These are phyloP conservation scores for Anabas testudineus DNA, from an alignment of 2,797 vertebrate species.

Conservation along the genomic window DNA sequence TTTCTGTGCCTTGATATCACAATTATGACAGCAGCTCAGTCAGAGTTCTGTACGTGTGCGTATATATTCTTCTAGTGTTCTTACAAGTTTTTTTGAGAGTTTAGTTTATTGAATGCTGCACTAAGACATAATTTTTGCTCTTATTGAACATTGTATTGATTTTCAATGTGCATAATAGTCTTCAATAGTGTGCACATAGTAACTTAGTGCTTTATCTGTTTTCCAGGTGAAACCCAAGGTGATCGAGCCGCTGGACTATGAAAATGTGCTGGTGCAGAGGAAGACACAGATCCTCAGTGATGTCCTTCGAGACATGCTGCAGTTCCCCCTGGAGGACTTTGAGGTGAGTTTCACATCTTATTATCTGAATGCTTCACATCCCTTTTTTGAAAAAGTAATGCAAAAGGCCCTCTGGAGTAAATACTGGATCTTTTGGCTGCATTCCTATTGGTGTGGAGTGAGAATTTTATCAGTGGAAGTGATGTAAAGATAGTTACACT, in stretches of 20 bases:
- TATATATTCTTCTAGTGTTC: too few relatives aligned
- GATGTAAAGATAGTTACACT: slow-evolving; percentile 1
- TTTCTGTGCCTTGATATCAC: not conserved
- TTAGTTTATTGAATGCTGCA: too few relatives aligned
- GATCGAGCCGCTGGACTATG: slow-evolving; percentile 97
- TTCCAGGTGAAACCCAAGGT: slow-evolving; percentile 95
- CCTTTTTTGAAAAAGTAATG: not conserved
- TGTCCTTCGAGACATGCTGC: slow-evolving; percentile 95
- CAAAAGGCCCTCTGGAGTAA: not conserved
- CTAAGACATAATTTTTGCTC: too few relatives aligned
- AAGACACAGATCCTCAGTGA: slow-evolving; percentile 98
- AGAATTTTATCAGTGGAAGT: not conserved
- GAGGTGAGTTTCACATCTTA: slow-evolving; percentile 83
- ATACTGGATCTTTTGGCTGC: not conserved
- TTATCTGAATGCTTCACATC: not conserved
- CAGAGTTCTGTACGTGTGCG: too few relatives aligned
- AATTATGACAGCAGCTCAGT: slow-evolving; percentile 2
- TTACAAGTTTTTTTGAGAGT: too few relatives aligned
- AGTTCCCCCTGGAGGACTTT: slow-evolving; percentile 98
- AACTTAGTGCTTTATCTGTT: slow-evolving; percentile 24
- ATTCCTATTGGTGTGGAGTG: not conserved
- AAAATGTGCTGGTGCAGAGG: slow-evolving; percentile 96
- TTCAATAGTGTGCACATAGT: not conserved
- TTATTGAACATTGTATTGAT: too few relatives aligned
- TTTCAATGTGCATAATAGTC: too few relatives aligned